Percentiles rank a stretch among this genome's conserved stretches.
Conservation (phyloP, 2,113 vertebrate genomes). For the Natator depressus region DNA sequence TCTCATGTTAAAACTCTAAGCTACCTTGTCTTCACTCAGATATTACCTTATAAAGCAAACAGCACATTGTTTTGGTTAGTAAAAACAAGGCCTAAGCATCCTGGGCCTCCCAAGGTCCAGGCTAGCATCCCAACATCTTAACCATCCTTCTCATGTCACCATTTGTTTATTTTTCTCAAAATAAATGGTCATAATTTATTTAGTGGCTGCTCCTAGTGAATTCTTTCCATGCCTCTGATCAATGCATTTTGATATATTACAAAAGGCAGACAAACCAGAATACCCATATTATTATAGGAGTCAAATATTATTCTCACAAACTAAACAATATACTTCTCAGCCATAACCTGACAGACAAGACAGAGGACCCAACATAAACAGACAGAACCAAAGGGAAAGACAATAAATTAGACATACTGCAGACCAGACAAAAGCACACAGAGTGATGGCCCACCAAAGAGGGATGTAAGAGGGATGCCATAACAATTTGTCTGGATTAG, state of each 20-base stretch:
- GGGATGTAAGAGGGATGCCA: neutral
- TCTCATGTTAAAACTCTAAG: neutral
- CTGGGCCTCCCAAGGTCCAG: no score
- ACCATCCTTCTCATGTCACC: neutral
- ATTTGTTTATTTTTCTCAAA: neutral
- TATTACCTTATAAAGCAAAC: neutral
- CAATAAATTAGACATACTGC: neutral
- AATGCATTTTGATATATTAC: neutral
- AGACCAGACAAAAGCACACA: neutral
- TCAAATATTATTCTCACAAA: neutral
- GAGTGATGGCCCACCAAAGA: neutral
- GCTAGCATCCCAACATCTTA: neutral
- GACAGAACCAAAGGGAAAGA: neutral
- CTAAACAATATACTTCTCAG: neutral
- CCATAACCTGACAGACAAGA: accelerated
- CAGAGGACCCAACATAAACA: neutral
- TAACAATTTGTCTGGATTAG: neutral
- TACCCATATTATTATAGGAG: neutral
- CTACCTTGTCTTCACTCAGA: neutral
- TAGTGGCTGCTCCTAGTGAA: neutral
- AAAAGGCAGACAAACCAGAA: neutral
- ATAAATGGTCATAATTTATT: neutral
- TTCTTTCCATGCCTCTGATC: neutral
- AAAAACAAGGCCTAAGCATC: neutral
- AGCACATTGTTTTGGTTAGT: neutral